These are phyloP conservation scores for Diplosoma virens DNA, from an alignment of 23 tunicate genomes.

Conservation along the genomic window DNA sequence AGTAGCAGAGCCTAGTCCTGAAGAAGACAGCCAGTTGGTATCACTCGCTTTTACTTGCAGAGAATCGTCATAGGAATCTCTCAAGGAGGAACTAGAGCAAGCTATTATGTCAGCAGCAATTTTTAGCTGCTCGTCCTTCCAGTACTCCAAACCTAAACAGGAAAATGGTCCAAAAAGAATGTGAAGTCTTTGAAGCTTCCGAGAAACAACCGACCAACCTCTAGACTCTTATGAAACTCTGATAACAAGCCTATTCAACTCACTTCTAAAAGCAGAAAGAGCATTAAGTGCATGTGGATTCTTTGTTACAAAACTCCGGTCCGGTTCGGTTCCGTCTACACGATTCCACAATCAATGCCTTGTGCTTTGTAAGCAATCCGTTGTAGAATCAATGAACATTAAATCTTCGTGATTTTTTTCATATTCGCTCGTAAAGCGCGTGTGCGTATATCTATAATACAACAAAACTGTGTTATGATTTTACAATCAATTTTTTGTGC, in stretches of 20 bases:
- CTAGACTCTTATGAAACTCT: constrained; percentile 46
- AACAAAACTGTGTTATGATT: too few species aligned
- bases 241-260: constrained; percentile 32
- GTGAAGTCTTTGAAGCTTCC: constrained; percentile 55
- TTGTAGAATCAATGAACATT: constrained; percentile 46
- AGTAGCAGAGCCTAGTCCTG: constrained; percentile 17
- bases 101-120: constrained; percentile 53
- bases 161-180: constrained; percentile 47
- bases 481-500: too few species aligned
- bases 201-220: constrained; percentile 48
- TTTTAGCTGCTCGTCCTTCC: constrained; percentile 33
- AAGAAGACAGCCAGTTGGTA: constrained; percentile 38
- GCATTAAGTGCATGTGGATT: constrained; percentile 54
- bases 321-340: constrained; percentile 27
- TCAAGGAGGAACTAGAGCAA: constrained; percentile 37
- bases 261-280: constrained; percentile 68
- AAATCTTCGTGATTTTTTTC: constrained; percentile 3
- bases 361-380: constrained; percentile 46
- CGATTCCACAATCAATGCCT: constrained; percentile 31
- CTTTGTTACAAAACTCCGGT: constrained; percentile 41
- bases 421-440: constrained; percentile 12
- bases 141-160: constrained; percentile 41
- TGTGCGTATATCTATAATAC: too few species aligned
- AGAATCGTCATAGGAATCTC: constrained; percentile 30
- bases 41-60: constrained; percentile 33